Base-by-base conservation (phyloP, 2,113 vertebrate genomes). In the Pterocles burchelli region DNA sequence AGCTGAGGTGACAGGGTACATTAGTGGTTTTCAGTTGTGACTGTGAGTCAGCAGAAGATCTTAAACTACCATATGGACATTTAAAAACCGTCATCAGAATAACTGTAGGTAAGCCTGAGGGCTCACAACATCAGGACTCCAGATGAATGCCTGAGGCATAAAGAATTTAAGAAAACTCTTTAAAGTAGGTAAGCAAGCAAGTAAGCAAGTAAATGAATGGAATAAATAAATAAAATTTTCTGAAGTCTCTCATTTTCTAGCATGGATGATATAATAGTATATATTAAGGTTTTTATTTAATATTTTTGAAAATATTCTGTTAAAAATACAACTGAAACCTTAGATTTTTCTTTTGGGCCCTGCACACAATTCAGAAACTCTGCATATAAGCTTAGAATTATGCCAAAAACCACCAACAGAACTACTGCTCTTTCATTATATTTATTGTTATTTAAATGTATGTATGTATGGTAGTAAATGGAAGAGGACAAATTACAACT, bases 21-120 rank as follows among this genome's bases (percentile, higher is more conserved):
- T 95, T 67, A 92, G 8, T 0, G 0, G 45, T 87, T 75, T 65
- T 67, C 89, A 65, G 24, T 14, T 78, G 70, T 68, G 31, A 29
- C 45, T 78, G 2, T 93, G 73, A 95, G 70, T 91, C 84, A 93
- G 93, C 91, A 92, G 28, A 94, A 95, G 93, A 52, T 6, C 34
- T 75, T 48, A 61, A 63, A 67, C 76, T 84, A 21, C 49, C 29
- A 34, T 48, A 63, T 8, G 34, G 57, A 46, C 29, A 61, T 92
- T 71, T 81, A 46, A 77, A 80, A 90, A 66, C 5, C 33, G 63
- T 72, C 70, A 71, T 57, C n/a, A 36, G 33, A 72, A 19, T 41
- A 80, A 55, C 33, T 61, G 57, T 33, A 59, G 29, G 26, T 85
- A 71, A 90, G 43, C 25, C 61, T 81, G 55, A 84, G 92, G 51